Base-by-base conservation (phyloP, 2,113 vertebrate species). In the Crotophaga sulcirostris region DNA sequence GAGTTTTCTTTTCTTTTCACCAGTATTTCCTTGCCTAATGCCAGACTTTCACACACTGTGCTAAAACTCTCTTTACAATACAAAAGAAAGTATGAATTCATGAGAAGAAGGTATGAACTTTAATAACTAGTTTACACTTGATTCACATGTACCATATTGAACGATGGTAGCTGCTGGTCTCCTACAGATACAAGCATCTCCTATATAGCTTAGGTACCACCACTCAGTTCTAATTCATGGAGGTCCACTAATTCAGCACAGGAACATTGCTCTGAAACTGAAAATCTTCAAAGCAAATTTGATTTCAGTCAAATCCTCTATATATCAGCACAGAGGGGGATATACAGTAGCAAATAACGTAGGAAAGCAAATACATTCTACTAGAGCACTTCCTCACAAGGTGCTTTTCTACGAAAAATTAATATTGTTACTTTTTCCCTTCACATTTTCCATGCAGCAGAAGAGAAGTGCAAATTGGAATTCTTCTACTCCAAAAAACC, bases 381-480 rank as follows among this genome's bases (percentile, higher is more conserved):
- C 17, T 5, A 28, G 47, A 84, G 52, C 64, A 86, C 64, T 74
- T 96, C 88, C 64, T 68, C 15, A 70, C 0, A 1, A 68, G 60
- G 52, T 59, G 58, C 49, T 76, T 80, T 79, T 45, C 87, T 58
- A 68, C 45, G 72, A 90, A 88, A 85, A 94, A 84, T 12, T 78
- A 84, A 93, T 70, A 42, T 38, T 6, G 40, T 84, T 92, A 81
- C 84, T 96, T 93, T 93, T 93, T 23, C 79, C 75, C 56, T 81
- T 76, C 79, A 81, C 34, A 51, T 89, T 93, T 95, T 97, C 92
- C 89, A 70, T 0, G 1, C 60, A 82, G 83, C 16, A 38, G 17
- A 89, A 92, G 73, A 6, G 38, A 95, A 94, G 79, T n/a, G 44
- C 59, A 88, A 96, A 90, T 44, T 81, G 60, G 47, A 86, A 90